These are phyloP conservation scores for Epirrhoe alternata DNA, from an alignment of 2,888 invertebrate species.

Conservation along the genomic window DNA sequence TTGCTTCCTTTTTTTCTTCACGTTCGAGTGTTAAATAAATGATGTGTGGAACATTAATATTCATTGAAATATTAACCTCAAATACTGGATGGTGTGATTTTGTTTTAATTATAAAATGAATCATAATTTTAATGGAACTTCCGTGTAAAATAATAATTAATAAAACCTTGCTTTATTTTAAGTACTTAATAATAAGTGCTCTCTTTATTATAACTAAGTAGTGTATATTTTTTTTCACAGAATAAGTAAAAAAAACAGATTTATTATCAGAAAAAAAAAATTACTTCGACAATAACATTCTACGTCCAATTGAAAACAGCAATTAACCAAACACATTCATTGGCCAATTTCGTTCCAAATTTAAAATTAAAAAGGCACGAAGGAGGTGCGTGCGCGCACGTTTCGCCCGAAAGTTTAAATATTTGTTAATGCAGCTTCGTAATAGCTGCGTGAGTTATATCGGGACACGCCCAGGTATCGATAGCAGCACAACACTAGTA, in stretches of 20 bases:
- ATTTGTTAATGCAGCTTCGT: slow-evolving; percentile 71
- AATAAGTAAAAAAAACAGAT: neutral
- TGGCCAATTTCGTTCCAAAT: slow-evolving; percentile 38
- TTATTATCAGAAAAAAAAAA: neutral
- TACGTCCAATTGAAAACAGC: slow-evolving; percentile 27
- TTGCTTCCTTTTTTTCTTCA: slow-evolving; percentile 40
- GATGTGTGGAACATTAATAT: slow-evolving; percentile 34
- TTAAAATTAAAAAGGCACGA: slow-evolving; percentile 41
- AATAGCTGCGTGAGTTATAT: slow-evolving; percentile 58
- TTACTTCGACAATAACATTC: slow-evolving; percentile 12
- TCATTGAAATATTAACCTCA: slow-evolving; percentile 36
- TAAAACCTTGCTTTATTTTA: neutral
- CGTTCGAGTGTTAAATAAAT: slow-evolving; percentile 37
- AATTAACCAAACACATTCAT: slow-evolving; percentile 41
- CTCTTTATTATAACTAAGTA: neutral
- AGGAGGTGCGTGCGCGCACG: slow-evolving; percentile 50
- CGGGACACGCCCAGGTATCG: slow-evolving; percentile 60
- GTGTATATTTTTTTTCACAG: neutral
- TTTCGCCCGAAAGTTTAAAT: slow-evolving; percentile 70
- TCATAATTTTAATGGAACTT: slow-evolving; percentile 20
- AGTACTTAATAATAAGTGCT: neutral
- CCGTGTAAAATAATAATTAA: slow-evolving; percentile 1
- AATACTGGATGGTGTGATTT: slow-evolving; percentile 27
- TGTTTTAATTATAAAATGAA: slow-evolving; percentile 29
- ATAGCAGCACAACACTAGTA: slow-evolving; percentile 36